phyloP scores from a whole-genome alignment of 2,888 invertebrate genomes.

The Perizoma flavofasciatum region DNA sequence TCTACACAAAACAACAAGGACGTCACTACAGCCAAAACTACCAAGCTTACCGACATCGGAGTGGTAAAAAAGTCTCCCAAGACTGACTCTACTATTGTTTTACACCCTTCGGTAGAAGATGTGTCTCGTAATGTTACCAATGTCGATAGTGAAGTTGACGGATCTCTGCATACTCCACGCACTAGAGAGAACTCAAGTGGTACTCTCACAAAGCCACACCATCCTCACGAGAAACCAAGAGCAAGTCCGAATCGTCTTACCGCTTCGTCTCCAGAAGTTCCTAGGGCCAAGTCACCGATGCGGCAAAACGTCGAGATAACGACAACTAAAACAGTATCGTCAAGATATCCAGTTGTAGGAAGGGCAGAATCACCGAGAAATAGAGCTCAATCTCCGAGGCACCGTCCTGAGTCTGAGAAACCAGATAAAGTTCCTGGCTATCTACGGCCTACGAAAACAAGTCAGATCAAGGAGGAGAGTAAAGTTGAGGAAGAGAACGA shows the following conservation, averaged over 20 bases:
- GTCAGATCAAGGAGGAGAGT: slow-evolving; percentile 67
- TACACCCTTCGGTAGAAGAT: slow-evolving; percentile 56
- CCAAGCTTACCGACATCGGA: slow-evolving; percentile 79
- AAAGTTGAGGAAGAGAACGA: slow-evolving; percentile 62
- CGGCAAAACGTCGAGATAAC: slow-evolving; percentile 52
- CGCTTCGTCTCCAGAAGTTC: slow-evolving; percentile 55
- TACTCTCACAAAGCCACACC: slow-evolving; percentile 41
- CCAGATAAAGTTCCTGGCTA: slow-evolving; percentile 66
- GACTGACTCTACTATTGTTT: slow-evolving; percentile 52
- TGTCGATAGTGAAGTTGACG: slow-evolving; percentile 52
- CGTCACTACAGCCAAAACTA: slow-evolving; percentile 48
- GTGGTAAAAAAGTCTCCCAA: slow-evolving; percentile 67
- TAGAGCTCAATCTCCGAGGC: slow-evolving; percentile 53
- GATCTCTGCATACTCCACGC: slow-evolving; percentile 32
- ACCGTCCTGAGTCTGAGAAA: slow-evolving; percentile 49
- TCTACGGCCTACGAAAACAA: slow-evolving; percentile 68
- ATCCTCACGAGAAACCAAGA: slow-evolving; percentile 48
- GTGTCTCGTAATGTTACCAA: slow-evolving; percentile 49
- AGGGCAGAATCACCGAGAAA: slow-evolving; percentile 57
- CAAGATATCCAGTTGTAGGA: slow-evolving; percentile 51
- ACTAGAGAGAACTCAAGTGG: slow-evolving; percentile 44
- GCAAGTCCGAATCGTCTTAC: slow-evolving; percentile 52
- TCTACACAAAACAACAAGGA: slow-evolving; percentile 64
- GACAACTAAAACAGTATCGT: slow-evolving; percentile 47
- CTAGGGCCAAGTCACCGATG: slow-evolving; percentile 58